Evolutionary conservation across 2,888 invertebrate species (phyloP).

Genomic region (Hermaeophaga mercurialis): DNA sequence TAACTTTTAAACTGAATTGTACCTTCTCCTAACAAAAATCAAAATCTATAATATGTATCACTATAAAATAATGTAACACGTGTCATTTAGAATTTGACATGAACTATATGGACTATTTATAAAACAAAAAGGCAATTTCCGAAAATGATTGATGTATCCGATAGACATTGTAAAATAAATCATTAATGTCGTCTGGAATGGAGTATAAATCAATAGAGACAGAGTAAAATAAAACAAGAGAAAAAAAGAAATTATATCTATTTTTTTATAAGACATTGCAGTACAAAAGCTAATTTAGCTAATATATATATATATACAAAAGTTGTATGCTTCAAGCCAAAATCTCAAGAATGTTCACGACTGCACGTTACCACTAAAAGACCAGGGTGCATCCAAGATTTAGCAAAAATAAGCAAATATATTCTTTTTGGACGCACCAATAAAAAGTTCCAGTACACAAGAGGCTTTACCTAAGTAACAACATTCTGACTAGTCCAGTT

Average conservation of each 20-base stretch:
- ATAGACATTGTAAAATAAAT: too few relatives aligned
- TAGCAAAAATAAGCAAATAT: neutral
- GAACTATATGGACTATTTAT: too few relatives aligned
- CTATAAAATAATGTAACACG: too few relatives aligned
- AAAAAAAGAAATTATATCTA: neutral
- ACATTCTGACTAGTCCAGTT: neutral
- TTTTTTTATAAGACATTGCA: slow-evolving; percentile 32
- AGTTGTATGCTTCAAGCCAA: slow-evolving; percentile 17
- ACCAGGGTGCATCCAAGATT: neutral
- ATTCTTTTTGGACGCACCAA: neutral
- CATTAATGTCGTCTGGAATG: too few relatives aligned
- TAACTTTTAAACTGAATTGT: too few relatives aligned
- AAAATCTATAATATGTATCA: too few relatives aligned
- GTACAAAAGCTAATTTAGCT: slow-evolving; percentile 38
- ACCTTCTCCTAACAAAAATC: too few relatives aligned
- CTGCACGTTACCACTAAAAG: slow-evolving; percentile 12
- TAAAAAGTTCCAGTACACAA: slow-evolving; percentile 1
- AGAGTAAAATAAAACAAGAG: neutral
- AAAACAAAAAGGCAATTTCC: too few relatives aligned
- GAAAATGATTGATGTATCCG: too few relatives aligned
- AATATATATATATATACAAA: slow-evolving; percentile 32
- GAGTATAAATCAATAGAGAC: too few relatives aligned
- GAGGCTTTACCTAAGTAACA: neutral
- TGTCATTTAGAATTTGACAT: too few relatives aligned
- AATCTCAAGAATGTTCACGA: slow-evolving; percentile 9